Conservation (phyloP, 2,888 invertebrate species). For the Sphaeridia pumilis region DNA sequence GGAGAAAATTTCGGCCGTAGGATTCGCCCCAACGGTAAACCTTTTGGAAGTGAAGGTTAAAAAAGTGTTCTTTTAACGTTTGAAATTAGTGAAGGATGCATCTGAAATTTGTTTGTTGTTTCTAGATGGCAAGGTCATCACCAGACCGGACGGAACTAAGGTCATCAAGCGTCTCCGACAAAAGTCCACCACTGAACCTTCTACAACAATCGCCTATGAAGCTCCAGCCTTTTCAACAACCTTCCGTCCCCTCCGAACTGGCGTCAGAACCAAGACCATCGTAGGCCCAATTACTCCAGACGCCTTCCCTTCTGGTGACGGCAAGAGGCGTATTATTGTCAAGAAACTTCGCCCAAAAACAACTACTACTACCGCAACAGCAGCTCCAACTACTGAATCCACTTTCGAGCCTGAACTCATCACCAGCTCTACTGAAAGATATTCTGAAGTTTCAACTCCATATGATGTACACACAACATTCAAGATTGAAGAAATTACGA, state of each 20-base stretch:
- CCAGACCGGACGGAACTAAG: constrained; percentile 7
- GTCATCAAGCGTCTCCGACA: constrained; percentile 14
- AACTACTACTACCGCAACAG: constrained; percentile 23
- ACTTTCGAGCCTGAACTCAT: background rate
- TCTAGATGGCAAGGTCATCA: too few relatives aligned
- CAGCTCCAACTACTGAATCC: constrained; percentile 19
- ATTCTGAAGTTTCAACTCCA: background rate
- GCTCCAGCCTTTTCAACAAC: constrained; percentile 1
- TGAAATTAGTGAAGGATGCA: background rate
- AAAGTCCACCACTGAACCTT: constrained; percentile 6
- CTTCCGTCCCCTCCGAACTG: constrained; percentile 4
- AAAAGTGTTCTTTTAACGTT: background rate
- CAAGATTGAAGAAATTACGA: constrained; percentile 8
- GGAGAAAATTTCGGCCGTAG: too few relatives aligned
- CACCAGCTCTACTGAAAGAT: background rate
- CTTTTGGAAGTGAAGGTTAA: background rate
- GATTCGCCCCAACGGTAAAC: background rate
- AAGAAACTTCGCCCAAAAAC: constrained; percentile 6
- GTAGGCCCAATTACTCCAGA: constrained; percentile 16
- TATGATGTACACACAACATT: constrained; percentile 5
- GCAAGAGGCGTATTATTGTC: constrained; percentile 17
- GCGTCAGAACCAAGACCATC: constrained; percentile 13
- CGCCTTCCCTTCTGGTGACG: constrained; percentile 12
- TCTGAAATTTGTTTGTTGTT: too few relatives aligned
- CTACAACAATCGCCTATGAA: constrained; percentile 3